These are phyloP conservation scores for Andrena bucephala DNA, from an alignment of 2,888 invertebrate genomes.

Conservation along the genomic window DNA sequence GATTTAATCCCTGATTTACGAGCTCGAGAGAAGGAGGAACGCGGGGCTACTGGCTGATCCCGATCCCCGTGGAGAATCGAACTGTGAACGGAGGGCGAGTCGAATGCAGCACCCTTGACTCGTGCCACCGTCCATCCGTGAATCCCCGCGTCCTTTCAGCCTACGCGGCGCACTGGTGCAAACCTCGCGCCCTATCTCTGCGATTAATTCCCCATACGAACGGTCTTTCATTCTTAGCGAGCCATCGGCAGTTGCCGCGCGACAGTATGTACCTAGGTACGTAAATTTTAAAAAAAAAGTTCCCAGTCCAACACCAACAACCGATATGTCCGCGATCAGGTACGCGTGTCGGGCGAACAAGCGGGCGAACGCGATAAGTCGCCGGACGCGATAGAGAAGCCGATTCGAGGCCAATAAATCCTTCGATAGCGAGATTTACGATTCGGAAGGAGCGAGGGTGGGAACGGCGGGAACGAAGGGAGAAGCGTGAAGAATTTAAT, in stretches of 20 bases:
- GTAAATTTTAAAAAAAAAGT: too few relatives aligned
- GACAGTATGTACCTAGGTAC: too few relatives aligned
- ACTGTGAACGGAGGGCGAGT: slow-evolving; percentile 68
- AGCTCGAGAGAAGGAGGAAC: slow-evolving; percentile 44
- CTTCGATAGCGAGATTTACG: slow-evolving; percentile 78
- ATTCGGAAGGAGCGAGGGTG: slow-evolving; percentile 45
- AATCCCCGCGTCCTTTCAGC: slow-evolving; percentile 41
- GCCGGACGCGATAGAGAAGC: slow-evolving; percentile 71
- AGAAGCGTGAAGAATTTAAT: slow-evolving; percentile 74
- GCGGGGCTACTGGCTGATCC: slow-evolving; percentile 62
- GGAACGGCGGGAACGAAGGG: slow-evolving; percentile 30
- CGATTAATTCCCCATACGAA: slow-evolving; percentile 18
- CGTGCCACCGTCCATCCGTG: slow-evolving; percentile 62
- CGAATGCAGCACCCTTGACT: slow-evolving; percentile 72
- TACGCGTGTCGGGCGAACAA: too few relatives aligned
- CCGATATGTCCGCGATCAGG: too few relatives aligned
- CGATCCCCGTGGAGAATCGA: slow-evolving; percentile 83
- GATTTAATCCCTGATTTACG: slow-evolving; percentile 84
- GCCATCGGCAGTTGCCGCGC: too few relatives aligned
- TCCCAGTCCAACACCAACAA: too few relatives aligned
- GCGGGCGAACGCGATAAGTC: slow-evolving; percentile 64
- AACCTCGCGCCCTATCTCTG: slow-evolving; percentile 36
- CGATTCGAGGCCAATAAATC: slow-evolving; percentile 76
- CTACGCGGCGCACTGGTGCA: neutral
- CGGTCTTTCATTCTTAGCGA: neutral